phyloP scores from a whole-genome alignment of 1,140 invertebrate species.

The Pectinophora gossypiella region DNA sequence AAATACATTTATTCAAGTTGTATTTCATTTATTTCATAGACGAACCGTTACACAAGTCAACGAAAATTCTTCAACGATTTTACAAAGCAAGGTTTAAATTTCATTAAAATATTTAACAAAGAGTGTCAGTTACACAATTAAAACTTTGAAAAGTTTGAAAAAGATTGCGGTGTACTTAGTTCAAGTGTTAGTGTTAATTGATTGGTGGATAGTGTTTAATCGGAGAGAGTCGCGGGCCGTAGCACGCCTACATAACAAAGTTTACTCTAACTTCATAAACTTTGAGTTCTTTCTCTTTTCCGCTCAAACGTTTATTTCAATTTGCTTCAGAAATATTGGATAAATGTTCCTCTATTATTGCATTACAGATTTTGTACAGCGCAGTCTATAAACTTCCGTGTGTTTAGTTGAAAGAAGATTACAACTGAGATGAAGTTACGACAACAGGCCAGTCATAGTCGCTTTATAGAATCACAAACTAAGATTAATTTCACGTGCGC shows the following conservation, averaged over 20 bases:
- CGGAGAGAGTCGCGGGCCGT: background rate
- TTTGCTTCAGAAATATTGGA: conserved; percentile 37
- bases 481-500: too few species aligned
- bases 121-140: background rate
- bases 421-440: background rate
- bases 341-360: conserved; percentile 30
- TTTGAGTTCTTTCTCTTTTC: conserved; percentile 22
- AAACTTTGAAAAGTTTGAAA: background rate
- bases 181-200: background rate
- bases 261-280: conserved; percentile 34
- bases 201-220: too few species aligned
- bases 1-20: too few species aligned
- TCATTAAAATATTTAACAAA: too few species aligned
- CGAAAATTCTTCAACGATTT: too few species aligned
- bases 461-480: too few species aligned
- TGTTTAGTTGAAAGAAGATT: background rate
- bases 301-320: conserved; percentile 31
- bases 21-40: too few species aligned
- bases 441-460: background rate
- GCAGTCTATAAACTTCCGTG: background rate
- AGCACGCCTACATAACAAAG: conserved; percentile 22
- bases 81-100: too few species aligned
- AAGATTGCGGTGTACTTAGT: too few species aligned
- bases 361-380: conserved; percentile 5
- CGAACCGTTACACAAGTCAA: too few species aligned